Evolutionary conservation across 2,888 invertebrate species (phyloP).

Genomic region (Epinotia nisella): DNA sequence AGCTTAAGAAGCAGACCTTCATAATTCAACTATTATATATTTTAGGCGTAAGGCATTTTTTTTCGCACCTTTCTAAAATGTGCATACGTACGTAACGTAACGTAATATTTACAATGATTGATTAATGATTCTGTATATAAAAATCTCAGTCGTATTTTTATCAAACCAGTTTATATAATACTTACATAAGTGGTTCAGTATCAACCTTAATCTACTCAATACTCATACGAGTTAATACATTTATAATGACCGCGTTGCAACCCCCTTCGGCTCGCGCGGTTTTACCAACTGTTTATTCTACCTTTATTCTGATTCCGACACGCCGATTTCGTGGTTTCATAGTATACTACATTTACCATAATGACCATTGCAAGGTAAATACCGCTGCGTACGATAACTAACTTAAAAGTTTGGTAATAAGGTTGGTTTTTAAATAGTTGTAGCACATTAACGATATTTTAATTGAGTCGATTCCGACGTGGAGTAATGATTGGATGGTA

Average conservation of each 20-base stretch:
- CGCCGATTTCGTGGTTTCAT: conserved; percentile 83
- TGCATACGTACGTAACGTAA: too few species aligned
- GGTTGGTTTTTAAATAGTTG: conserved; percentile 67
- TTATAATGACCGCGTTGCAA: conserved; percentile 72
- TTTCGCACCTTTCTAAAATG: too few species aligned
- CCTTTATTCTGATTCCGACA: conserved; percentile 82
- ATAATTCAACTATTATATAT: too few species aligned
- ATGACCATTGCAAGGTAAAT: conserved; percentile 79
- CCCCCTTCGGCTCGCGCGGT: conserved; percentile 63
- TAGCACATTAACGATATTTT: conserved; percentile 82
- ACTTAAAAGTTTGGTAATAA: conserved; percentile 58
- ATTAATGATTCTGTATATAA: too few species aligned
- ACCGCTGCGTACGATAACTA: conserved; percentile 55
- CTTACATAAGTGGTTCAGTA: conserved; percentile 2
- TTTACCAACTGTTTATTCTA: conserved; percentile 80
- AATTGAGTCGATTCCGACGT: conserved; percentile 84
- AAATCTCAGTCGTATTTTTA: not conserved
- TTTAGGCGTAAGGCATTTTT: too few species aligned
- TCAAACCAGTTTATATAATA: not conserved
- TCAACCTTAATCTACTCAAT: not conserved
- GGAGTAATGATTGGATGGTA: conserved; percentile 84
- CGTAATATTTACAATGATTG: too few species aligned
- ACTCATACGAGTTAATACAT: conserved; percentile 59
- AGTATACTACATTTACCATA: conserved; percentile 81
- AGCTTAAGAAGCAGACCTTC: too few species aligned